Evolutionary conservation across 2,888 invertebrate species (phyloP).

Genomic region (Sinopyrophorus schimmeli): DNA sequence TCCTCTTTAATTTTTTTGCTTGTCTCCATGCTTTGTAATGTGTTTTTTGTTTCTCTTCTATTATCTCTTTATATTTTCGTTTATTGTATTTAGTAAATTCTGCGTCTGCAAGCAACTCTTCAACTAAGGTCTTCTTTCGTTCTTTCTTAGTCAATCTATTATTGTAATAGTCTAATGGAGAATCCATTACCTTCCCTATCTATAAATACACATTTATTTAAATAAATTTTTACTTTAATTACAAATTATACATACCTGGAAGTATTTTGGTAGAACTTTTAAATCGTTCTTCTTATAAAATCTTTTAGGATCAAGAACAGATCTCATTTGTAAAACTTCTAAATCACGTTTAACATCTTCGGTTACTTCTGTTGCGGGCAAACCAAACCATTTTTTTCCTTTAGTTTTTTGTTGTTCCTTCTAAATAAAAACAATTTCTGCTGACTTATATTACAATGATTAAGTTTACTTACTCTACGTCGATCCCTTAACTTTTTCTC

Average conservation of each 20-base stretch:
- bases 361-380: conserved; percentile 87
- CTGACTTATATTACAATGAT: conserved; percentile 1
- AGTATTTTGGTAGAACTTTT: conserved; percentile 87
- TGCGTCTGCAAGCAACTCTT: conserved; percentile 89
- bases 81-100: conserved; percentile 82
- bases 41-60: conserved; percentile 69
- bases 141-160: conserved; percentile 83
- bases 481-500: conserved; percentile 61
- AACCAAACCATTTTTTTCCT: conserved; percentile 88
- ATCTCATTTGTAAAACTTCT: conserved; percentile 89
- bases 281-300: conserved; percentile 94
- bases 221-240: conserved; percentile 20
- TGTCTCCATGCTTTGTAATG: conserved; percentile 67
- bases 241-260: conserved; percentile 66
- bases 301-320: conserved; percentile 86
- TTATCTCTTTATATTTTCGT: conserved; percentile 76
- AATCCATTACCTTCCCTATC: conserved; percentile 82
- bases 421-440: conserved; percentile 53
- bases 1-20: conserved; percentile 10
- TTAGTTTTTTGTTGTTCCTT: conserved; percentile 52
- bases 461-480: conserved; percentile 57
- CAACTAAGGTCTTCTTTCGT: conserved; percentile 87
- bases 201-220: conserved; percentile 52
- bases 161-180: conserved; percentile 84
- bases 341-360: conserved; percentile 87